Conservation (phyloP, 2,888 invertebrate species). For the Ophion slaviceki region DNA sequence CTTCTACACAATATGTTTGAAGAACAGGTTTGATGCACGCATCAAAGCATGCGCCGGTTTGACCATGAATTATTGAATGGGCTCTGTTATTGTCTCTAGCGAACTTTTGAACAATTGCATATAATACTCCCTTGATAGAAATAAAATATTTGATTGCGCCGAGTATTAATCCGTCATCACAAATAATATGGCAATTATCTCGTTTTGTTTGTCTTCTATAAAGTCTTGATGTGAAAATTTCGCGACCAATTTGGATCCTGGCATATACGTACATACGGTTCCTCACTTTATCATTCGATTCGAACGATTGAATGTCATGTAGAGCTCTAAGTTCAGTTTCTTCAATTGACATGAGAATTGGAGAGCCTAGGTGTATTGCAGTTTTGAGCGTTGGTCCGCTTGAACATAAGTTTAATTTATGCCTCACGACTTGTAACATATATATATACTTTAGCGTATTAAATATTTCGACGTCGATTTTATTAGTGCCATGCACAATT, state of each 20-base stretch:
- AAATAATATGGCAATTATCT: slow-evolving; percentile 39
- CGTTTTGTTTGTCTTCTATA: slow-evolving; percentile 43
- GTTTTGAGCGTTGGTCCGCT: background rate
- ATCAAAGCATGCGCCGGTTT: background rate
- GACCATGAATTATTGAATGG: slow-evolving; percentile 3
- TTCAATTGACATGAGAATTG: background rate
- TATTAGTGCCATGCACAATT: slow-evolving; percentile 48
- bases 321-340: background rate
- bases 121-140: background rate
- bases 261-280: slow-evolving; percentile 7
- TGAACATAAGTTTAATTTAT: slow-evolving; percentile 10
- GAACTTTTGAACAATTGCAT: background rate
- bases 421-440: slow-evolving; percentile 5
- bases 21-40: background rate
- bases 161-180: slow-evolving; percentile 20
- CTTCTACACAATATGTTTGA: background rate
- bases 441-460: slow-evolving; percentile 51
- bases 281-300: background rate
- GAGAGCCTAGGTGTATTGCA: background rate
- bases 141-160: slow-evolving; percentile 5
- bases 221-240: slow-evolving; percentile 41
- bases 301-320: background rate
- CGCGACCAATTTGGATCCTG: background rate
- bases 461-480: slow-evolving; percentile 52
- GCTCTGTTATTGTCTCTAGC: background rate